Percentiles rank a stretch among this genome's conserved stretches.
Evolutionary conservation across 2,797 vertebrate genomes (phyloP).

Genomic region (Gambelia wislizenii): DNA sequence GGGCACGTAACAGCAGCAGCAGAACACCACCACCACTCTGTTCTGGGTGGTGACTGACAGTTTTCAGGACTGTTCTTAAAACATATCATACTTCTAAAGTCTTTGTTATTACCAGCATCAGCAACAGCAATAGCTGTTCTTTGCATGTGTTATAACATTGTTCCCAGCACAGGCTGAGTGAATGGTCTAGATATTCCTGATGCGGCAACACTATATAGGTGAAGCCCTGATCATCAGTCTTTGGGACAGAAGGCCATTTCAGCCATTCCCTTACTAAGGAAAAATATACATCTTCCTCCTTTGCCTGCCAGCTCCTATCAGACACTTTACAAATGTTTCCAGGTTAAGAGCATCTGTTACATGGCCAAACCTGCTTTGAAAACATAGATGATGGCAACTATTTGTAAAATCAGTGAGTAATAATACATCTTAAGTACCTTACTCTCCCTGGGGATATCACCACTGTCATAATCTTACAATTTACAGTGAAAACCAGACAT

Average conservation of each 20-base stretch:
- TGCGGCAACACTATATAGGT: not conserved
- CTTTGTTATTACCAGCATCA: not conserved
- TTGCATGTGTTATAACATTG: not conserved
- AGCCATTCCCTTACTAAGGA: not conserved
- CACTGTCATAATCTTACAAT: not conserved
- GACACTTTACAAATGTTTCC: conserved; percentile 1
- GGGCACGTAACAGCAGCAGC: no score
- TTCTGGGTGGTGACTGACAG: not conserved
- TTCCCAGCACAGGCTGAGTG: not conserved
- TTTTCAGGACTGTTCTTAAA: not conserved
- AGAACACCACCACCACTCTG: no score
- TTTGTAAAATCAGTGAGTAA: not conserved
- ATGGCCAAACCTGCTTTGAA: conserved; percentile 1
- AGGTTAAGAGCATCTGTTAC: conserved; percentile 1
- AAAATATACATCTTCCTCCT: not conserved
- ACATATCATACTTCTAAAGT: not conserved
- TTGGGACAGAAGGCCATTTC: not conserved
- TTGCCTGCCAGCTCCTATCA: not conserved
- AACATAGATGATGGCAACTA: not conserved
- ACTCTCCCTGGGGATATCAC: not conserved
- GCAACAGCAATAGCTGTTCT: no score
- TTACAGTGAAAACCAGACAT: not conserved
- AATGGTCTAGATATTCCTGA: not conserved
- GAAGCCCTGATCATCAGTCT: not conserved
- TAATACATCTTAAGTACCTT: not conserved